Percentiles rank a stretch among this genome's conserved stretches.
These are phyloP conservation scores for Strix aluco DNA, from an alignment of 2,113 vertebrate genomes.

Conservation along the genomic window DNA sequence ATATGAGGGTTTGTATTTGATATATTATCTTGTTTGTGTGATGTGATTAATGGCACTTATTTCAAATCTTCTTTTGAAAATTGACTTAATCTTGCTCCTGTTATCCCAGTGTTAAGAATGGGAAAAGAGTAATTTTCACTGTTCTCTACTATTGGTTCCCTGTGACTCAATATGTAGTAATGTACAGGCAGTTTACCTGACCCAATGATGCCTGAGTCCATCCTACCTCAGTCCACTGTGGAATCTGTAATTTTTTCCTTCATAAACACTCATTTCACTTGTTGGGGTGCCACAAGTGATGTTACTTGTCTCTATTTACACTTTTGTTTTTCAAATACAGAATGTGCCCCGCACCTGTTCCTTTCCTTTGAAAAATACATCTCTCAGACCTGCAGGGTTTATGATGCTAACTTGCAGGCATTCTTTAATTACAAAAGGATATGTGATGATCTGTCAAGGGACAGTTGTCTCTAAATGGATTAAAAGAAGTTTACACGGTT, in stretches of 20 bases:
- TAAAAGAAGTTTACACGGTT: constrained; percentile 43
- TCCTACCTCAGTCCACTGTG: not conserved
- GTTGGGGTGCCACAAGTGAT: not conserved
- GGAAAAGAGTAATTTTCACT: not conserved
- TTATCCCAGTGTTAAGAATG: not conserved
- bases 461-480: constrained; percentile 62
- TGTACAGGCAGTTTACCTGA: not conserved
- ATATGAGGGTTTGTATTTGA: not conserved
- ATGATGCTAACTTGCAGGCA: constrained; percentile 54
- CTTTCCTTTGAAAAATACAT: constrained; percentile 15
- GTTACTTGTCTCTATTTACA: constrained; percentile 33
- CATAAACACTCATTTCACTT: not conserved
- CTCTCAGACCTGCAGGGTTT: not conserved
- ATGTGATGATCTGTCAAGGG: constrained; percentile 38
- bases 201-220: not conserved
- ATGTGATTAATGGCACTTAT: not conserved
- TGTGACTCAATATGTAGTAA: not conserved
- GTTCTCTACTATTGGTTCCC: not conserved
- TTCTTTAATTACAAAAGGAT: constrained; percentile 54
- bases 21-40: not conserved
- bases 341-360: not conserved
- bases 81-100: not conserved
- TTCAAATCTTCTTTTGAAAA: not conserved
- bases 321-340: not conserved
- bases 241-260: not conserved